These are phyloP conservation scores for Plecturocebus donacophilus DNA, from an alignment of 2,113 vertebrate genomes.

Conservation along the genomic window DNA sequence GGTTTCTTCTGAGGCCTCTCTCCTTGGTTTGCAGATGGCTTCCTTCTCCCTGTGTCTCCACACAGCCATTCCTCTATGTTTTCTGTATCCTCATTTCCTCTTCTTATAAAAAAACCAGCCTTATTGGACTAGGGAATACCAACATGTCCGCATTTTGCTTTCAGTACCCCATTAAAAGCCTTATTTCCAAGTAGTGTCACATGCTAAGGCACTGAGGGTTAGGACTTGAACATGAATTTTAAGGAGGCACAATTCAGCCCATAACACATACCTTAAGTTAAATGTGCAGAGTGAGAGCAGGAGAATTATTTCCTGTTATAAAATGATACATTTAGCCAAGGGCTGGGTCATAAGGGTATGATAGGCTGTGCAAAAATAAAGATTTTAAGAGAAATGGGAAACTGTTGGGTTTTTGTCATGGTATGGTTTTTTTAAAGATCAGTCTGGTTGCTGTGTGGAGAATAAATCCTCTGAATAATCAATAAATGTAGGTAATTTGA, in stretches of 20 bases:
- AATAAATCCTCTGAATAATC: conserved; percentile 3
- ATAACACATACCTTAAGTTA: neutral
- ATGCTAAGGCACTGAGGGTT: neutral
- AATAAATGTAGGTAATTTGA: neutral
- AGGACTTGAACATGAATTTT: neutral
- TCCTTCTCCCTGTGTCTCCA: neutral
- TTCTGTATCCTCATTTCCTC: neutral
- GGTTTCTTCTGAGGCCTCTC: neutral
- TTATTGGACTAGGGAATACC: neutral
- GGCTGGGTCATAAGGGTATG: neutral
- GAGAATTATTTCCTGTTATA: neutral
- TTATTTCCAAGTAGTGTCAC: neutral
- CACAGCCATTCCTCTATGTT: neutral
- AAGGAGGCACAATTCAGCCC: neutral
- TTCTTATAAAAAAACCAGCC: neutral
- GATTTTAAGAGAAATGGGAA: neutral
- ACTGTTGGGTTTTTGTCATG: neutral
- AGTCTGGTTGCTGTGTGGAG: neutral
- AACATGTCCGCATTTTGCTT: neutral
- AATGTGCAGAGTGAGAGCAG: neutral
- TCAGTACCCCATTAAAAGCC: neutral
- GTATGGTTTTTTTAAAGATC: neutral
- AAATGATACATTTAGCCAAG: neutral
- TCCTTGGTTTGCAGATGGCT: neutral
- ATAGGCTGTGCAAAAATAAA: neutral